phyloP scores from a whole-genome alignment of 2,888 invertebrate species.

The Leptopilina myrica region DNA sequence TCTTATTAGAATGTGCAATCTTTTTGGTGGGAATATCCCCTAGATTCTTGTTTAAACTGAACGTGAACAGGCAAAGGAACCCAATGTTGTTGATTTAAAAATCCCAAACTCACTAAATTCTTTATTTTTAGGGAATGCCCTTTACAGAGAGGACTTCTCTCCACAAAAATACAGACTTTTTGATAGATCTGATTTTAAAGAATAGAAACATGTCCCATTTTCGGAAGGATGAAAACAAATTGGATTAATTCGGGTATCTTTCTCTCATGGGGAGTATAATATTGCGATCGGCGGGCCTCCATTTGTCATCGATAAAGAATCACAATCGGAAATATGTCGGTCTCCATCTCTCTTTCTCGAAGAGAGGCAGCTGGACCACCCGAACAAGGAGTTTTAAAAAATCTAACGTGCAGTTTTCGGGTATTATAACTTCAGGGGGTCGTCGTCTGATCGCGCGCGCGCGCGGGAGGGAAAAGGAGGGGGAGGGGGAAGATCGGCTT shows the following conservation, averaged over 20 bases:
- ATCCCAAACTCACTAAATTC: no score
- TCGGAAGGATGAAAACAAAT: neutral
- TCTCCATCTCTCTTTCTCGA: neutral
- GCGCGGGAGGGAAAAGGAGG: no score
- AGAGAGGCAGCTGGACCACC: conserved; percentile 11
- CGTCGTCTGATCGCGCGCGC: neutral
- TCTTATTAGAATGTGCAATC: no score
- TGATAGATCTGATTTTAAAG: no score
- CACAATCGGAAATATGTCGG: conserved; percentile 21
- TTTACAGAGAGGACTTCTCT: no score
- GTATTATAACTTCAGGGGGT: conserved; percentile 34
- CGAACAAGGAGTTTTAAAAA: conserved; percentile 11
- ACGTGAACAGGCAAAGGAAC: no score
- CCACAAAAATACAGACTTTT: no score
- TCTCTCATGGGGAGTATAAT: neutral
- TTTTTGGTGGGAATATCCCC: no score
- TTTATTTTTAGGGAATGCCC: no score
- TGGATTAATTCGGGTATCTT: neutral
- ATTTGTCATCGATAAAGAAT: conserved; percentile 39
- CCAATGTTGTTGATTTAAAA: no score
- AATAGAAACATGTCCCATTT: neutral
- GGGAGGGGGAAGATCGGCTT: neutral
- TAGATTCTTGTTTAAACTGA: no score
- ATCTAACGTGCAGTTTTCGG: conserved; percentile 21
- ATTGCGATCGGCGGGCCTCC: conserved; percentile 8